phyloP scores from a whole-genome alignment of 2,797 vertebrate species.

The Leptoclinus maculatus region DNA sequence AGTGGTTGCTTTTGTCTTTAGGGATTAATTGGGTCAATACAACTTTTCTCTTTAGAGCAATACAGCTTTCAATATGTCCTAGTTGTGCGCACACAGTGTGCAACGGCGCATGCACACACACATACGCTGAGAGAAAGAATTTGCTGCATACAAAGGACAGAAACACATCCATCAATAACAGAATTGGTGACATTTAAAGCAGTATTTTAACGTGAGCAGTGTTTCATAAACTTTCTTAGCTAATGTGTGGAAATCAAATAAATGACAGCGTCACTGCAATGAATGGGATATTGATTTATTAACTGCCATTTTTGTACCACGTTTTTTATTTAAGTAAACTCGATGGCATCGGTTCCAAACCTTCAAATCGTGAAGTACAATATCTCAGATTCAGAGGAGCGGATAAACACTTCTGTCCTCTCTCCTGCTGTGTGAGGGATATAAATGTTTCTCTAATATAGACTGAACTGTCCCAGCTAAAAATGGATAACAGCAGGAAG shows the following conservation, averaged over 20 bases:
- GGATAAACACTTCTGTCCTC: background rate
- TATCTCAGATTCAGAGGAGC: conserved; percentile 6
- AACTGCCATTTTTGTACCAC: background rate
- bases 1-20: conserved; percentile 68
- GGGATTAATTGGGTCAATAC: conserved; percentile 72
- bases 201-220: background rate
- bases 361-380: background rate
- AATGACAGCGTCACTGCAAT: background rate
- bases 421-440: conserved; percentile 4
- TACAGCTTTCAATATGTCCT: conserved; percentile 15
- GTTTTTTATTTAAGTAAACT: conserved; percentile 1
- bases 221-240: background rate
- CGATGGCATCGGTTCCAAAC: conserved; percentile 2
- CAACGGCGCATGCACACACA: background rate
- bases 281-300: conserved; percentile 1
- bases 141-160: background rate
- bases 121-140: background rate
- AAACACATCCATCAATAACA: background rate
- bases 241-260: background rate
- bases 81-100: background rate
- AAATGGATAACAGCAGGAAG: conserved; percentile 13
- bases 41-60: conserved; percentile 45
- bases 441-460: conserved; percentile 4
- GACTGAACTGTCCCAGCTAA: conserved; percentile 18
- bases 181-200: background rate